A percentile compares a stretch with the other conserved stretches of the same genome.
These are phyloP conservation scores for Thymallus thymallus DNA, from an alignment of 2,113 vertebrate genomes.

Conservation along the genomic window DNA sequence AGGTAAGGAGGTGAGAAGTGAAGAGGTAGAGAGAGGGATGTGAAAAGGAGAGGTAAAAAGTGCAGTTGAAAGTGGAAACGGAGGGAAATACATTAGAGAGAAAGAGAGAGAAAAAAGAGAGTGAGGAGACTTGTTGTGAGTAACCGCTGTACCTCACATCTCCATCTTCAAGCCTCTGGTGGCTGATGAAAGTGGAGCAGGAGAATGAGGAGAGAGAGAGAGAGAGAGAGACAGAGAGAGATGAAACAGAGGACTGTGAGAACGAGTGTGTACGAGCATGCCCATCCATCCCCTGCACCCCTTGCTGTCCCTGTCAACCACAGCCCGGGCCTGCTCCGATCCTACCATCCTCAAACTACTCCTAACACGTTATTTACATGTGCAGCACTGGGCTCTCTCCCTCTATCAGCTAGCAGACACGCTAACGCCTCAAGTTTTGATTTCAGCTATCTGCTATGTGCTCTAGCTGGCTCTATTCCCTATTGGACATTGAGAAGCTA, in stretches of 20 bases:
- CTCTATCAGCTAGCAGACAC: slow-evolving; percentile 39
- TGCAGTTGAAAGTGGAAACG: too few relatives aligned
- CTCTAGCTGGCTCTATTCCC: slow-evolving; percentile 34
- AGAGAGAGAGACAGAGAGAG: slow-evolving; percentile 13
- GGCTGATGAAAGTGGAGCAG: background rate
- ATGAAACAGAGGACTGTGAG: slow-evolving; percentile 32
- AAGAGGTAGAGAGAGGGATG: slow-evolving; percentile 19
- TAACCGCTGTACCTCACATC: too few relatives aligned
- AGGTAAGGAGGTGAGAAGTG: background rate
- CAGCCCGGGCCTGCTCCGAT: slow-evolving; percentile 54
- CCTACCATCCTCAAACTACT: slow-evolving; percentile 58
- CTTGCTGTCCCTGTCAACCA: slow-evolving; percentile 66
- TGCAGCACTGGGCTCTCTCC: slow-evolving; percentile 50
- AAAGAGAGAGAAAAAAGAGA: background rate
- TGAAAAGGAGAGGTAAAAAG: slow-evolving; percentile 26
- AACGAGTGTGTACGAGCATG: slow-evolving; percentile 39
- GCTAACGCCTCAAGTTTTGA: slow-evolving; percentile 25
- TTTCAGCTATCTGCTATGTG: slow-evolving; percentile 22
- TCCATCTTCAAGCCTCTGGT: background rate
- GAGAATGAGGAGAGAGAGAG: background rate
- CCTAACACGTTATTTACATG: slow-evolving; percentile 76
- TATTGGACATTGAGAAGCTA: slow-evolving; percentile 53
- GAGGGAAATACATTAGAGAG: background rate
- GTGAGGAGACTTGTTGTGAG: too few relatives aligned
- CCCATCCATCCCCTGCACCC: slow-evolving; percentile 52